phyloP scores from a whole-genome alignment of 2,888 invertebrate genomes.

The Epinotia nisella region DNA sequence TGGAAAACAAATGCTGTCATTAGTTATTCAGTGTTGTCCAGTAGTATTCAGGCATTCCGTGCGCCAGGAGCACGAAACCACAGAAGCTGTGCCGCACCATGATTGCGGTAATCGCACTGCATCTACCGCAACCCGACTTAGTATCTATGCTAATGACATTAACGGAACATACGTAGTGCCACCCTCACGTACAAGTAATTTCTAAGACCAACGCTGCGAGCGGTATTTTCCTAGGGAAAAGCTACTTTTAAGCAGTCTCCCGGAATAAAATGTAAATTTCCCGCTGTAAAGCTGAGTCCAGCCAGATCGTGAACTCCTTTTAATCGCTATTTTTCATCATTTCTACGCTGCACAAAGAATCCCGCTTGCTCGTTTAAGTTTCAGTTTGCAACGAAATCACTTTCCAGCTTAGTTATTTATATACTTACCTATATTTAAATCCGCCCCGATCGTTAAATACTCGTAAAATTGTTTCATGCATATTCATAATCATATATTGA shows the following conservation, averaged over 20 bases:
- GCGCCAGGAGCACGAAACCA: slow-evolving; percentile 36
- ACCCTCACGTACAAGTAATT: slow-evolving; percentile 26
- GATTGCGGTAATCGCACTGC: slow-evolving; percentile 46
- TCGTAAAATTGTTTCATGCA: slow-evolving; percentile 31
- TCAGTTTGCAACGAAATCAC: slow-evolving; percentile 22
- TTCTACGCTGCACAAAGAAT: slow-evolving; percentile 24
- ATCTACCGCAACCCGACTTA: slow-evolving; percentile 40
- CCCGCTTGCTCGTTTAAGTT: slow-evolving; percentile 22
- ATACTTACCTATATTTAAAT: slow-evolving; percentile 9
- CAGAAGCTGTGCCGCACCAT: slow-evolving; percentile 36
- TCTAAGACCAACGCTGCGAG: slow-evolving; percentile 19
- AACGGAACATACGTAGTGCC: slow-evolving; percentile 34
- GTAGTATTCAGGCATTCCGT: slow-evolving; percentile 35
- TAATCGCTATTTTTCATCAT: slow-evolving; percentile 42
- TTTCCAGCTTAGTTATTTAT: slow-evolving; percentile 17
- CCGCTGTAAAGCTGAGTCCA: slow-evolving; percentile 32
- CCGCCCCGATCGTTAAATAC: slow-evolving; percentile 30
- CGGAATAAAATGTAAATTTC: slow-evolving; percentile 40
- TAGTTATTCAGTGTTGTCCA: slow-evolving; percentile 29
- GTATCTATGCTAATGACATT: slow-evolving; percentile 44
- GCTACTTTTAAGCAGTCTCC: slow-evolving; percentile 1
- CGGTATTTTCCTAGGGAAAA: slow-evolving; percentile 30
- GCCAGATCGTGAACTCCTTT: slow-evolving; percentile 25
- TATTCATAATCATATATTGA: slow-evolving; percentile 34
- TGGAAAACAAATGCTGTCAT: slow-evolving; percentile 13